Conservation (phyloP, 2,797 vertebrate species). For the Coreius guichenoti region DNA sequence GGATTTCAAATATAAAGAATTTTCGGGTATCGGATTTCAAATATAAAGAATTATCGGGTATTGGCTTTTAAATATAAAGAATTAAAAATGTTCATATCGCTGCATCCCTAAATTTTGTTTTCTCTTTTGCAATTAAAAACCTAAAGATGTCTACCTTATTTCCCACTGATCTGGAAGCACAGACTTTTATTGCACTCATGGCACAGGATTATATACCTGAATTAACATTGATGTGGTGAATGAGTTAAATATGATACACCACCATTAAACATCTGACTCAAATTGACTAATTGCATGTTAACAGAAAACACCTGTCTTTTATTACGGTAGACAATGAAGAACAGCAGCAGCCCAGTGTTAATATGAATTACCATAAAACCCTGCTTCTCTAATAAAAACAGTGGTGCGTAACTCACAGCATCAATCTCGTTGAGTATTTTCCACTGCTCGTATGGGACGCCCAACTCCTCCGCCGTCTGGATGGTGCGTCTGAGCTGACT, state of each 20-base stretch:
- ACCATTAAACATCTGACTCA: slow-evolving; percentile 6
- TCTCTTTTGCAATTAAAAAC: background rate
- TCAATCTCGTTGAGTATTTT: slow-evolving; percentile 98
- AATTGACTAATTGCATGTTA: background rate
- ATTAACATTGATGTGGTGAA: background rate
- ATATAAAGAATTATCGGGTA: too few relatives aligned
- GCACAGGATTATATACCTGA: background rate
- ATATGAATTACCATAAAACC: background rate
- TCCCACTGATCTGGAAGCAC: background rate
- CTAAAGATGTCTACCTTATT: background rate
- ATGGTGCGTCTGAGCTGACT: slow-evolving; percentile 95
- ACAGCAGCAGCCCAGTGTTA: background rate
- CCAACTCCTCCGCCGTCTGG: slow-evolving; percentile 91
- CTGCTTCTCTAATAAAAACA: background rate
- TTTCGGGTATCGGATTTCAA: too few relatives aligned
- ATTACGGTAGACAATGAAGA: background rate
- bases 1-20: too few relatives aligned
- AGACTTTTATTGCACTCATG: background rate
- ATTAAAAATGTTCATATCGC: too few relatives aligned
- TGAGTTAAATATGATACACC: background rate
- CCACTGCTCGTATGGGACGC: slow-evolving; percentile 95
- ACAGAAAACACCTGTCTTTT: background rate
- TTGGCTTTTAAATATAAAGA: too few relatives aligned
- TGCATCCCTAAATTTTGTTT: background rate
- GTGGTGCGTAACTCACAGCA: slow-evolving; percentile 80